These are phyloP conservation scores for Apotomis capreana DNA, from an alignment of 2,888 invertebrate species.

Conservation along the genomic window DNA sequence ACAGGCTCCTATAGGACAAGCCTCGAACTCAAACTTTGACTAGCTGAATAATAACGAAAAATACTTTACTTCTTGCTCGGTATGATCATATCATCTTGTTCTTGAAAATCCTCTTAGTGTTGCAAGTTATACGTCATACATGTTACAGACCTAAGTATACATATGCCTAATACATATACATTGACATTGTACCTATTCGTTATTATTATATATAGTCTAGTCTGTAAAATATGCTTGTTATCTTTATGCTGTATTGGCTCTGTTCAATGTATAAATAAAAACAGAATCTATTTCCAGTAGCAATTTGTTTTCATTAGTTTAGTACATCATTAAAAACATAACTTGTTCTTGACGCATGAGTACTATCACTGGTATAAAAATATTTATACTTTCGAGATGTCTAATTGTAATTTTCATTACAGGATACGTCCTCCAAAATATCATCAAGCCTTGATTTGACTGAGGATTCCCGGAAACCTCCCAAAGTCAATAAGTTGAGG, in stretches of 20 bases:
- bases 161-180: not conserved
- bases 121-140: not conserved
- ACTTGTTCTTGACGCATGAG: constrained; percentile 42
- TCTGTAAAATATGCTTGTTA: constrained; percentile 2
- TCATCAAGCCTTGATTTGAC: constrained; percentile 83
- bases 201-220: constrained; percentile 15
- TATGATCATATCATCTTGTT: constrained; percentile 7
- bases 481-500: constrained; percentile 86
- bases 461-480: constrained; percentile 81
- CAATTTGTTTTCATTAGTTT: constrained; percentile 38
- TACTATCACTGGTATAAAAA: constrained; percentile 3
- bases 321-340: constrained; percentile 32
- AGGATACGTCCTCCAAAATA: constrained; percentile 85
- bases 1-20: too few relatives aligned
- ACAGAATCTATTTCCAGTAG: constrained; percentile 13
- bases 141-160: not conserved
- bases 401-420: constrained; percentile 49
- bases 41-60: constrained; percentile 19
- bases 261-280: not conserved
- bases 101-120: constrained; percentile 9
- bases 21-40: constrained; percentile 16
- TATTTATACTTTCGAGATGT: not conserved
- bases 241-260: constrained; percentile 8
- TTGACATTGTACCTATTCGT: constrained; percentile 1
- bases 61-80: constrained; percentile 15